Evolutionary conservation across 2,797 vertebrate genomes (phyloP).

Genomic region (Bovichtus variegatus): DNA sequence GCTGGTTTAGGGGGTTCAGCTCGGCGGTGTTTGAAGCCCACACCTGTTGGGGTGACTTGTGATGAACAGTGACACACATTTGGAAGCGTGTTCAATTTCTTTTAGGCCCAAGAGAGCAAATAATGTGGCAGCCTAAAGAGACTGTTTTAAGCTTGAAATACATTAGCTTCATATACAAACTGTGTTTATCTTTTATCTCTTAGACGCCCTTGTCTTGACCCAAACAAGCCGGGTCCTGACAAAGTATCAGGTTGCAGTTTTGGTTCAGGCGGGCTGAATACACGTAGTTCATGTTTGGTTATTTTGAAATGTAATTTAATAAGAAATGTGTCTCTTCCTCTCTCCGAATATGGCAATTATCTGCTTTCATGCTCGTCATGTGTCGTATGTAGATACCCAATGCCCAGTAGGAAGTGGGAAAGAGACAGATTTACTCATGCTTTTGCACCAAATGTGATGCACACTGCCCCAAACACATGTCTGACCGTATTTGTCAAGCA

Average conservation of each 20-base stretch:
- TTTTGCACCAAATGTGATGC: not conserved
- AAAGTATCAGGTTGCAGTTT: not conserved
- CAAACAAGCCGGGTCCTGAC: not conserved
- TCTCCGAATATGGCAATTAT: not conserved
- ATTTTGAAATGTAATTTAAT: not conserved
- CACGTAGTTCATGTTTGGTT: not conserved
- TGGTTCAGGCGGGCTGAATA: not conserved
- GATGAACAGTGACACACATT: slow-evolving; percentile 18
- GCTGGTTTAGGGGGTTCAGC: slow-evolving; percentile 47
- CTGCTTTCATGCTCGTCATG: not conserved
- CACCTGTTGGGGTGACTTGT: slow-evolving; percentile 65
- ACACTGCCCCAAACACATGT: not conserved
- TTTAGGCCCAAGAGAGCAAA: not conserved
- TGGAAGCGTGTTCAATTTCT: slow-evolving; percentile 19
- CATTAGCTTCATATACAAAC: not conserved
- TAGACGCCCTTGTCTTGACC: not conserved
- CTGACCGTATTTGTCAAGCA: not conserved
- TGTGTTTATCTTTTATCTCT: not conserved
- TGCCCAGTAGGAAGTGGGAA: not conserved
- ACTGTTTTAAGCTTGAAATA: not conserved
- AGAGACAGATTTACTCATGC: not conserved
- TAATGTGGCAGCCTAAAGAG: not conserved
- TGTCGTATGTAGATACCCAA: not conserved
- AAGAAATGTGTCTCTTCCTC: too few species aligned
- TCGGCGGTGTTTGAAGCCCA: slow-evolving; percentile 22